Evolutionary conservation across 2,113 vertebrate species (phyloP).

Genomic region (Forbesichthys papilliferus): DNA sequence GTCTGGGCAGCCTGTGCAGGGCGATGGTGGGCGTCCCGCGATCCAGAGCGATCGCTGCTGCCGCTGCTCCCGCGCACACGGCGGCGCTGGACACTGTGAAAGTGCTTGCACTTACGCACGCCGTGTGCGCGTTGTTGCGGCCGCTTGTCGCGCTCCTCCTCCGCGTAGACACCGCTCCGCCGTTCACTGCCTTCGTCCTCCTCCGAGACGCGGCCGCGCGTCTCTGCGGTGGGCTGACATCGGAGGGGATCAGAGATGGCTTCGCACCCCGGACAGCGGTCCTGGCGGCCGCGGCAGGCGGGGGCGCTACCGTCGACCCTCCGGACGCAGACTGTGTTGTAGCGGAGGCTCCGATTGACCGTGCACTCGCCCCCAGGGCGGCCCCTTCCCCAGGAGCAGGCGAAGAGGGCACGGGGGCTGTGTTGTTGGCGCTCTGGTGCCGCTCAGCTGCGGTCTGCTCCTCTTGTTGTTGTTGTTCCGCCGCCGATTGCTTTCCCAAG

Average conservation of each 20-base stretch:
- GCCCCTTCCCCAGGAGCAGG: constrained; percentile 52
- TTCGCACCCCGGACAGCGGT: constrained; percentile 52
- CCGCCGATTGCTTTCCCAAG: constrained; percentile 75
- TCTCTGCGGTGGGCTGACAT: constrained; percentile 60
- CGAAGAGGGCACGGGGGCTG: constrained; percentile 48
- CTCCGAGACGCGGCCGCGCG: constrained; percentile 61
- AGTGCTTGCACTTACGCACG: constrained; percentile 66
- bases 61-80: constrained; percentile 51
- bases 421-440: constrained; percentile 68
- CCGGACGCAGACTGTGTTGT: constrained; percentile 71
- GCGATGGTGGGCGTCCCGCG: constrained; percentile 77
- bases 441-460: constrained; percentile 72
- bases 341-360: constrained; percentile 77
- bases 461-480: constrained; percentile 74
- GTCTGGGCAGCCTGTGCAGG: constrained; percentile 76
- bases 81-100: constrained; percentile 67
- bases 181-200: constrained; percentile 78
- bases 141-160: constrained; percentile 55
- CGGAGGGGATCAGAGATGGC: constrained; percentile 41
- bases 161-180: constrained; percentile 62
- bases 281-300: constrained; percentile 68
- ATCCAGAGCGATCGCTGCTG: constrained; percentile 69
- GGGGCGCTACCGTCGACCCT: constrained; percentile 67
- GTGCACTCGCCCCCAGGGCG: constrained; percentile 65
- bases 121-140: constrained; percentile 26